Percentiles rank a stretch among this genome's conserved stretches.
phyloP scores from a whole-genome alignment of 30 jellyfish, hydroid and myxozoan genomes.

The Turritopsis dohrnii region DNA sequence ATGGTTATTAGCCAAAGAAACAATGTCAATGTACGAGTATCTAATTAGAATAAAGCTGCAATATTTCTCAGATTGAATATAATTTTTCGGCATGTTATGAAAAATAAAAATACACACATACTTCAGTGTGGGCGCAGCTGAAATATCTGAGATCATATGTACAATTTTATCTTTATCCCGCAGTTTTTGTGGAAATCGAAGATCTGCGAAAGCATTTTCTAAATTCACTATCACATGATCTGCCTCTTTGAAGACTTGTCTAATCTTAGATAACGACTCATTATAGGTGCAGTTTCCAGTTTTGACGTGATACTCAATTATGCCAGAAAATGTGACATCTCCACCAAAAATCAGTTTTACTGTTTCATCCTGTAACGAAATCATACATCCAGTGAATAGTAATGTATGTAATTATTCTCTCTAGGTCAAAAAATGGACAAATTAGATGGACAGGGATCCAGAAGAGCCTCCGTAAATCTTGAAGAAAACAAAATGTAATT shows the following conservation, averaged over 20 bases:
- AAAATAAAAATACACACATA: neutral
- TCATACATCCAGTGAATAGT: too few relatives aligned
- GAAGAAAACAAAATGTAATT: too few relatives aligned
- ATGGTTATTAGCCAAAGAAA: constrained; percentile 58
- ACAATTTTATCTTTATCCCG: neutral
- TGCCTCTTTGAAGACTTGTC: neutral
- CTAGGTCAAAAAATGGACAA: too few relatives aligned
- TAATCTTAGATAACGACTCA: neutral
- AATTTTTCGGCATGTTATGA: too few relatives aligned
- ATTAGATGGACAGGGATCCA: too few relatives aligned
- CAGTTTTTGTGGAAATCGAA: neutral
- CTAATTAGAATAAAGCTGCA: too few relatives aligned
- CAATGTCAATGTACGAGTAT: constrained; percentile 48
- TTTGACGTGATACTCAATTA: neutral
- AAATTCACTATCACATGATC: neutral
- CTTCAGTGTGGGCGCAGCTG: neutral
- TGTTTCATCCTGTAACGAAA: neutral
- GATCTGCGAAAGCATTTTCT: neutral
- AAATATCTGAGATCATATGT: neutral
- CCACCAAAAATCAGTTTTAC: constrained; percentile 7
- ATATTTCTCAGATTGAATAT: too few relatives aligned
- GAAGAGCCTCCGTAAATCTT: too few relatives aligned
- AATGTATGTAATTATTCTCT: too few relatives aligned
- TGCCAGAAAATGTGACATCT: neutral
- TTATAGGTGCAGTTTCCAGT: neutral